Evolutionary conservation across 1,140 invertebrate genomes (phyloP), one percentile per base, ranked within the genome.

Genomic region (Antheraea pernyi): DNA sequence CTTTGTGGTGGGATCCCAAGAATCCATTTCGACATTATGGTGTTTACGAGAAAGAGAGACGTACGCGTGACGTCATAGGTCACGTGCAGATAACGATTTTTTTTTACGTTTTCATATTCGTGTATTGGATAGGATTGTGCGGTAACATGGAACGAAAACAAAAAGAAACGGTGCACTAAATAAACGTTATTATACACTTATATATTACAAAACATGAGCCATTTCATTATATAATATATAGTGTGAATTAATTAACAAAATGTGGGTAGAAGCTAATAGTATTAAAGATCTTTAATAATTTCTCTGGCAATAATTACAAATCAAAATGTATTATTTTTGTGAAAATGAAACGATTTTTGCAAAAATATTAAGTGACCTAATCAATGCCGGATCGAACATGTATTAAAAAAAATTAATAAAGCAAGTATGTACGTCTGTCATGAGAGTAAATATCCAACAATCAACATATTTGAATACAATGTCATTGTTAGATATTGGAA

Each of bases 111-210:
- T 53, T 19, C 39, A 67, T 74, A 75, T 76, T 78, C 83, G 81
- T 84, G 80, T 83, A 87, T 89, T 85, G 85, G 86, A 79, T 88
- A 83, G 86, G 86, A 89, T 83, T 84, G 86, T 89, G 89, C 87
- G 85, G 88, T 85, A 83, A 91, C 89, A 91, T 91, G 89, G 87
- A 91, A 91, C 83, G 84, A 90, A 90, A 91, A 91, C 88, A 91
- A 89, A 91, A 91, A 91, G 86, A 91, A 91, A 91, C 79, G 80
- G 89, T 91, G 89, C 89, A 91, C 89, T 91, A 91, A 91, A 91
- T 91, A 91, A 89, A 91, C 81, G 82, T 86, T 65, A 65, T 65
- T 67, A 79, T 67, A 80, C 80, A 81, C 69, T 75, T 74, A 77
- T 70, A 75, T 72, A 73, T 69, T 2, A 16, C 10, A 53, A 53